Percentiles rank a stretch among this genome's conserved stretches.
These are phyloP conservation scores for Drosophila pandora DNA, from an alignment of 1,140 invertebrate species.

Conservation along the genomic window DNA sequence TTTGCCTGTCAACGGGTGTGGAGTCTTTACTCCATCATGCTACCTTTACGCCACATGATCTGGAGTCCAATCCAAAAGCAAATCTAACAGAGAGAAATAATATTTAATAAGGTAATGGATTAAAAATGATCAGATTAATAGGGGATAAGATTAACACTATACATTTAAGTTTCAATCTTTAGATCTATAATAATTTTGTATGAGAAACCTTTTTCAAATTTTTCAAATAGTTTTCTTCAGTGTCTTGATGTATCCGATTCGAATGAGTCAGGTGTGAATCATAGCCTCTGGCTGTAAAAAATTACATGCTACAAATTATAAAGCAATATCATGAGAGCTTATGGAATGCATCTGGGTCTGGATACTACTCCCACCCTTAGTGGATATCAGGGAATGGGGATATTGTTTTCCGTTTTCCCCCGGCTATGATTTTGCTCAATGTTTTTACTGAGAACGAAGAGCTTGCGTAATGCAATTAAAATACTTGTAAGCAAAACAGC, in stretches of 20 bases:
- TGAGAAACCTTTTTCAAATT: not conserved
- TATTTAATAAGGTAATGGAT: too few relatives aligned
- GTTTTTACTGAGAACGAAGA: constrained; percentile 56
- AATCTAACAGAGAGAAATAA: not conserved
- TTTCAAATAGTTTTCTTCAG: not conserved
- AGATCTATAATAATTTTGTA: too few relatives aligned
- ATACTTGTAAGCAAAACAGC: constrained; percentile 35
- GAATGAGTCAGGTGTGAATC: constrained; percentile 56
- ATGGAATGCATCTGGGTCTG: constrained; percentile 32
- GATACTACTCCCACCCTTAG: not conserved
- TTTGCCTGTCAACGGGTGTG: constrained; percentile 9
- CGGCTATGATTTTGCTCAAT: constrained; percentile 8
- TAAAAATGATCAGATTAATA: not conserved
- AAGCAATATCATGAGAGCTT: constrained; percentile 5
- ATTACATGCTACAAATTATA: constrained; percentile 45
- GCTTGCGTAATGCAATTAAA: constrained; percentile 75
- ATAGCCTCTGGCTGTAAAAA: constrained; percentile 56
- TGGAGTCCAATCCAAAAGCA: not conserved
- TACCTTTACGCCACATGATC: not conserved
- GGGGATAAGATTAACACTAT: not conserved
- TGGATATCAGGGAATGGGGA: not conserved
- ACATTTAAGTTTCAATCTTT: too few relatives aligned
- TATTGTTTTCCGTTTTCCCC: not conserved
- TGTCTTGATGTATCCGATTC: constrained; percentile 9
- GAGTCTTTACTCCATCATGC: constrained; percentile 22